Conservation (phyloP, 2,797 vertebrate genomes). For the Oreonectes daqikongensis region DNA sequence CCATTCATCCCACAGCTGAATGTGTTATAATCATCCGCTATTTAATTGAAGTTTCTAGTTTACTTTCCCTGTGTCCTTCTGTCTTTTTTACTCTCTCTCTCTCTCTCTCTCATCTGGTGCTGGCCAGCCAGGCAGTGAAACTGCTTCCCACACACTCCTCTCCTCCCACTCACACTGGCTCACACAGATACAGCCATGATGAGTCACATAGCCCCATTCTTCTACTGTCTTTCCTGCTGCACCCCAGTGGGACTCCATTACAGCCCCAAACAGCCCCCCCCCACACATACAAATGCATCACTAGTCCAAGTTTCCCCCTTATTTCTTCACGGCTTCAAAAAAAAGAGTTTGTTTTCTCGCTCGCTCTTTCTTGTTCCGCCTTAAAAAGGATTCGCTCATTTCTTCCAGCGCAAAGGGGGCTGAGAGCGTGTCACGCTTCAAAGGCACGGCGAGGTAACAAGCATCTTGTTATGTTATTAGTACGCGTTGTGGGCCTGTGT, state of each 20-base stretch:
- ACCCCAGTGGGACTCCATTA: conserved; percentile 68
- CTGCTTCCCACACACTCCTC: conserved; percentile 76
- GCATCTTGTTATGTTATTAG: conserved; percentile 67
- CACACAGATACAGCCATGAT: conserved; percentile 65
- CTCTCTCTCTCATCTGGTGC: conserved; percentile 58
- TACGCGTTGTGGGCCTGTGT: conserved; percentile 35
- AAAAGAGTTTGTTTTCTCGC: conserved; percentile 40
- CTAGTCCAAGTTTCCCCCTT: conserved; percentile 36
- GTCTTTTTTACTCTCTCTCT: conserved; percentile 29
- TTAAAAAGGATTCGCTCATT: conserved; percentile 22
- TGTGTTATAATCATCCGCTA: conserved; percentile 53
- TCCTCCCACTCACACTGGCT: conserved; percentile 79
- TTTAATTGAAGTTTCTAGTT: conserved; percentile 38
- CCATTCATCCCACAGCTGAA: conserved; percentile 53
- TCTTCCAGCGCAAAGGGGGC: conserved; percentile 50
- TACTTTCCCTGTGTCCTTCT: conserved; percentile 38
- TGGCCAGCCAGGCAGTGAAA: conserved; percentile 75
- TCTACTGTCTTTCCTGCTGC: conserved; percentile 74
- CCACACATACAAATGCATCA: conserved; percentile 37
- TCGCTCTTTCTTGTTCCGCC: conserved; percentile 26
- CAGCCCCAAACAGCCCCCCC: conserved; percentile 61
- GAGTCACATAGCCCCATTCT: conserved; percentile 80
- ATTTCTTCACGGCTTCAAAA: conserved; percentile 23
- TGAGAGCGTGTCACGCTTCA: conserved; percentile 59
- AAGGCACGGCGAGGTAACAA: conserved; percentile 43